A percentile compares a stretch with the other conserved stretches of the same genome.
phyloP scores from a whole-genome alignment of 1,140 invertebrate genomes.

The Diploscapter pachys region DNA sequence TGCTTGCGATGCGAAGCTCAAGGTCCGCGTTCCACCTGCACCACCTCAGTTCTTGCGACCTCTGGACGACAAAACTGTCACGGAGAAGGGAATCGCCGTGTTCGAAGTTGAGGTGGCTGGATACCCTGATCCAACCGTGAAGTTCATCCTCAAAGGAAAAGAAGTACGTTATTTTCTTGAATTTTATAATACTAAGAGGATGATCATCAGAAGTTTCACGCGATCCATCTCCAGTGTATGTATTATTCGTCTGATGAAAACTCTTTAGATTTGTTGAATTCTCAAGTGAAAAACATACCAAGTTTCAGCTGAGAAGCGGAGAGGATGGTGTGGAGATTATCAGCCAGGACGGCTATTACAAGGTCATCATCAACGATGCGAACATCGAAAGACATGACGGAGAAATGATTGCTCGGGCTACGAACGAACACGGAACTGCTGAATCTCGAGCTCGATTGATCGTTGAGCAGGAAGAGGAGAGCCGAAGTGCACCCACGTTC shows the following conservation, averaged over 20 bases:
- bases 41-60: conserved; percentile 52
- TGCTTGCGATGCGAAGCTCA: conserved; percentile 50
- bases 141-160: conserved; percentile 33
- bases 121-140: conserved; percentile 58
- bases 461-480: conserved; percentile 53
- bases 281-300: not conserved
- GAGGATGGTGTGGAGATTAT: conserved; percentile 51
- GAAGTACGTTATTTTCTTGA: conserved; percentile 8
- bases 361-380: conserved; percentile 44
- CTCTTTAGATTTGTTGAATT: too few species aligned
- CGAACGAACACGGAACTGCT: conserved; percentile 51
- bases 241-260: too few species aligned
- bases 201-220: too few species aligned
- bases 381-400: conserved; percentile 51
- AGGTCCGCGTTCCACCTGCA: conserved; percentile 49
- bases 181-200: not conserved
- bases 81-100: conserved; percentile 46
- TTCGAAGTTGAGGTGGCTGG: conserved; percentile 59
- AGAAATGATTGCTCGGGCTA: conserved; percentile 49
- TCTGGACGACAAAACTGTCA: conserved; percentile 51
- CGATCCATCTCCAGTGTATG: too few species aligned
- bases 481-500: conserved; percentile 53
- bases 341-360: conserved; percentile 49
- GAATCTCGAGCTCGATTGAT: conserved; percentile 52
- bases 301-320: conserved; percentile 37